Evolutionary conservation across 64 coral and sea anemone species (phyloP).

Genomic region (Montipora cactus): DNA sequence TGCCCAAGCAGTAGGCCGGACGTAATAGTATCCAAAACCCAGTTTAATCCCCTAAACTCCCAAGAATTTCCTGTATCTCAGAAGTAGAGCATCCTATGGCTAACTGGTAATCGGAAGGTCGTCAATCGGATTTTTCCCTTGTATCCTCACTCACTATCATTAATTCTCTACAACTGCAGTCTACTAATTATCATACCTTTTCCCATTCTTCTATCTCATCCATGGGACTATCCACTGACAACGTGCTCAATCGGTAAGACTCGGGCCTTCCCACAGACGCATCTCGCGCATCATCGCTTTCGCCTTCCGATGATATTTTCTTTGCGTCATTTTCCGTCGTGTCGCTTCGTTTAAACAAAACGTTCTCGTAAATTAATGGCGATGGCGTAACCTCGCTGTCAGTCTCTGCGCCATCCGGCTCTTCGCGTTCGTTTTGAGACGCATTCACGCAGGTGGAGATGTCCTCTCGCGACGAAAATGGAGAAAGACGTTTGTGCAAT

Average conservation of each 20-base stretch:
- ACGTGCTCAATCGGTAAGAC: slow-evolving; percentile 62
- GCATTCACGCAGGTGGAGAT: slow-evolving; percentile 30
- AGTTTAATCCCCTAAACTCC: no score
- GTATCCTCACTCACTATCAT: no score
- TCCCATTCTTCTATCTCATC: slow-evolving; percentile 95
- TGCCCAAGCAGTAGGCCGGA: no score
- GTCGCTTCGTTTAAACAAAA: slow-evolving; percentile 83
- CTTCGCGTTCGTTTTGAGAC: slow-evolving; percentile 11
- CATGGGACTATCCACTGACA: slow-evolving; percentile 68
- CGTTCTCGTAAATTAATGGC: slow-evolving; percentile 95
- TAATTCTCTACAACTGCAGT: not conserved
- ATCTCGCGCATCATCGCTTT: not conserved
- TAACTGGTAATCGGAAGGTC: no score
- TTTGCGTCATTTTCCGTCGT: not conserved
- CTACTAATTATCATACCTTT: slow-evolving; percentile 55
- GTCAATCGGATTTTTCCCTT: no score
- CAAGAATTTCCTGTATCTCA: no score
- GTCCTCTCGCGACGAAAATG: slow-evolving; percentile 65
- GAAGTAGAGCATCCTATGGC: no score
- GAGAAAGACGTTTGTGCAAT: slow-evolving; percentile 73
- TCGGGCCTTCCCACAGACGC: not conserved
- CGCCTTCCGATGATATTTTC: not conserved
- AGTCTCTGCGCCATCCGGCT: slow-evolving; percentile 10
- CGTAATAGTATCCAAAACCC: no score
- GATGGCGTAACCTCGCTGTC: slow-evolving; percentile 31